These are phyloP conservation scores for Drosophila repleta DNA, from an alignment of 1,140 invertebrate species.

Conservation along the genomic window DNA sequence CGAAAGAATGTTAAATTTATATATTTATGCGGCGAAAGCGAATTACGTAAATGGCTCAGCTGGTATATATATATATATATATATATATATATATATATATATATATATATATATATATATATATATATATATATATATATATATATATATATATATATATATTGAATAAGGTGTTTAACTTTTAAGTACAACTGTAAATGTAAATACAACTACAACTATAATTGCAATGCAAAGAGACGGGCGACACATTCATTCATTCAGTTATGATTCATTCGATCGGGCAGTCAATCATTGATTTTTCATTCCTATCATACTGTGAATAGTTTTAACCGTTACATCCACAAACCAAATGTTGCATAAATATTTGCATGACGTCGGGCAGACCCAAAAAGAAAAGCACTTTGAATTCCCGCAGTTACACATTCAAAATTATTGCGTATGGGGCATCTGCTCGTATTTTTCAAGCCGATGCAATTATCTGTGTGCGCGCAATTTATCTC, in stretches of 20 bases:
- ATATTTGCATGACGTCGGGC: slow-evolving; percentile 46
- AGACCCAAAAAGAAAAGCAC: slow-evolving; percentile 22
- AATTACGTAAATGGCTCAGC: slow-evolving; percentile 15
- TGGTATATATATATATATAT: slow-evolving; percentile 5
- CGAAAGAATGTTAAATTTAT: slow-evolving; percentile 27
- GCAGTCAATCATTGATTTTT: no score
- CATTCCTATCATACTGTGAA: no score
- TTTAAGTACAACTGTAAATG: slow-evolving; percentile 66
- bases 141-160: background rate
- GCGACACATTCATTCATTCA: slow-evolving; percentile 19
- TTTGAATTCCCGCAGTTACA: slow-evolving; percentile 20
- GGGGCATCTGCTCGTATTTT: slow-evolving; percentile 47
- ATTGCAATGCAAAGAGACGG: slow-evolving; percentile 1
- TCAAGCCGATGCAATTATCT: slow-evolving; percentile 76
- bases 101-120: slow-evolving; percentile 1
- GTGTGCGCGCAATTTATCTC: slow-evolving; percentile 82
- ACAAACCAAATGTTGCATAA: slow-evolving; percentile 29
- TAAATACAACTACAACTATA: slow-evolving; percentile 43
- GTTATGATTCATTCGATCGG: slow-evolving; percentile 4
- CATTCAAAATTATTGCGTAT: slow-evolving; percentile 45
- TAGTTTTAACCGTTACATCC: slow-evolving; percentile 51
- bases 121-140: background rate
- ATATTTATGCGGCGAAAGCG: slow-evolving; percentile 39
- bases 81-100: background rate
- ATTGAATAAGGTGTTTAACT: slow-evolving; percentile 27